Conservation (phyloP, 2,113 vertebrate genomes). For the Pangasianodon gigas region DNA sequence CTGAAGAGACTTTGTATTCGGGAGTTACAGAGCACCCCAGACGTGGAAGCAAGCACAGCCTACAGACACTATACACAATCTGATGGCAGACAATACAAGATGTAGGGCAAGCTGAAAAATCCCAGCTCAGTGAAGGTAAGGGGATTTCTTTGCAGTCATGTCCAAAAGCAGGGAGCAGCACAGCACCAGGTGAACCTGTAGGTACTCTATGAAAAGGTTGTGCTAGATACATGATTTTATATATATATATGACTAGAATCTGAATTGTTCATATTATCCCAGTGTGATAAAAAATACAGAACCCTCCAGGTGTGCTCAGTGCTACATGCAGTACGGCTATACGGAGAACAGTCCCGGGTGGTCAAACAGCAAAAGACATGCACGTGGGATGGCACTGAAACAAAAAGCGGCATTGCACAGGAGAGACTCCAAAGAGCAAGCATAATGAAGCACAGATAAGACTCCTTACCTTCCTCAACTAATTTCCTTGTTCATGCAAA, state of each 20-base stretch:
- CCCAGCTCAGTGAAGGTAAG: not conserved
- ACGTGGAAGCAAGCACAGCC: not conserved
- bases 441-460: slow-evolving; percentile 51
- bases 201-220: not conserved
- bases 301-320: not conserved
- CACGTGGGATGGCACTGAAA: not conserved
- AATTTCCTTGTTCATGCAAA: slow-evolving; percentile 28
- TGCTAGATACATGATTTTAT: not conserved
- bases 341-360: not conserved
- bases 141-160: not conserved
- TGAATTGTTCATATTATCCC: not conserved
- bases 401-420: slow-evolving; percentile 37
- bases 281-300: not conserved
- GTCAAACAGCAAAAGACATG: not conserved
- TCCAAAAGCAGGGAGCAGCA: not conserved
- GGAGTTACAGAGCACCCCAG: not conserved
- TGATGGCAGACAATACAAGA: slow-evolving; percentile 5
- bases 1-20: slow-evolving; percentile 14
- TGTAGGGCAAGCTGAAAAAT: not conserved
- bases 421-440: slow-evolving; percentile 46
- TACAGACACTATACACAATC: slow-evolving; percentile 3
- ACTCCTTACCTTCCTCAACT: slow-evolving; percentile 26
- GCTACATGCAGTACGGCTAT: not conserved
- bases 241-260: not conserved
- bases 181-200: not conserved